Evolutionary conservation across 1,140 invertebrate species (phyloP), one percentile per base, ranked within the genome.

Genomic region (Platorchestia sp.): DNA sequence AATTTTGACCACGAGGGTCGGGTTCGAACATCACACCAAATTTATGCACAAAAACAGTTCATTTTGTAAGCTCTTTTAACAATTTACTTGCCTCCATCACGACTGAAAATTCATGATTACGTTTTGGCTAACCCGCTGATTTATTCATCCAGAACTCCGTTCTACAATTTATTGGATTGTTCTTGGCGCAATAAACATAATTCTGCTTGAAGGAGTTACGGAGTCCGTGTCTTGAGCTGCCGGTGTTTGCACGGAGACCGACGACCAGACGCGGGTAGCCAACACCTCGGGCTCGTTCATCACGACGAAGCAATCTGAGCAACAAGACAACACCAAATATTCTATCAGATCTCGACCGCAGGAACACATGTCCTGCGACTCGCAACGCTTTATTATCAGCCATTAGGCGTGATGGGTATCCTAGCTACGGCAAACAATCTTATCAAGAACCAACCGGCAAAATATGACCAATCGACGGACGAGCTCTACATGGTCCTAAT

Each of bases 381-480:
- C 91, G 91, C 91, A 93, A 93, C 43, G 43, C 10, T 93, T 40
- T 47, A 93, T 93, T 93, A 93, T 93, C 91, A 45, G 43, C 91
- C 91, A 93, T 93, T 93, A 93, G 22, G 44, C 19, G 91, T 93
- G 91, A 93, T 93, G 91, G 91, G 91, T 93, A 93, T 93, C 91
- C 91, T 47, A 40, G 91, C 91, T 93, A 47, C 91, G 43, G 87
- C 41, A 75, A 75, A 75, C 59, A 75, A 75, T 75, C 59, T 75
- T 75, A 75, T 75, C 59, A 75, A 75, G 59, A 75, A 36, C 59
- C 59, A 75, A 75, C 59, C 14, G 7, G 59, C 14, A 75, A 75
- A 75, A 75, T 75, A 75, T 3, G 59, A 36, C 10, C 59, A 75
- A 75, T 75, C 36, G 59, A 75, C 59, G 36, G 59, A 27, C 27